Evolutionary conservation across 1,140 invertebrate genomes (phyloP), one percentile per base, ranked within the genome.

Genomic region (Meloidogyne hapla): DNA sequence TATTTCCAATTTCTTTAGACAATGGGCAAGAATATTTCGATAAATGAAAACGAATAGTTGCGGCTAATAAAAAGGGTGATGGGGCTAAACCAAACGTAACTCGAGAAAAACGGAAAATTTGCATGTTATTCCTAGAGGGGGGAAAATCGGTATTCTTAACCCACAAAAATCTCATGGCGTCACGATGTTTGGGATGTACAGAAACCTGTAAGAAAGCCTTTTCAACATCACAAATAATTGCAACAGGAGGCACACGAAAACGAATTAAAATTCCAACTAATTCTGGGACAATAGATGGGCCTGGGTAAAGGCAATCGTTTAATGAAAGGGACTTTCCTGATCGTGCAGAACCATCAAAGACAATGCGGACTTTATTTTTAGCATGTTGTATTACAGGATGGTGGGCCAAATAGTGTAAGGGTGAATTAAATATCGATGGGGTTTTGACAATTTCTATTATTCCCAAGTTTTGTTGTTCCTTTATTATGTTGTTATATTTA

Each of bases 91-190:
- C 69, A 64, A 74, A 74, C 0, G 73, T 4, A 8, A 74, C 71
- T 0, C 73, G 73, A 10, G 73, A 1, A 21, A 74, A 74, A 13
- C 73, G 72, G 40, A 12, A 74, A 38, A 74, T 75, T 66, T 66
- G 64, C 9, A 66, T 38, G 6, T 66, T 66, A 1, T 1, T 1
- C 1, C 10, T 1, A 21, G 40, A 74, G 2, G 26, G 21, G 25
- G 62, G n/a, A 9, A 70, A 3, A 12, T 23, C n/a, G 3, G 28
- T n/a, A 42, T 81, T 26, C 23, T 80, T 64, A 10, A 79, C 3
- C 78, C 78, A 79, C 10, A 80, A 42, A 69, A 80, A 80, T 12
- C 79, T 0, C 2, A 21, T 15, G 1, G 3, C 4, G 48, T 80
- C 79, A 5, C 79, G 25, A 74, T 81, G 68, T 63, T 8, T 64